Percentiles rank a stretch among this genome's conserved stretches.
phyloP scores from a whole-genome alignment of 2,797 vertebrate species.

The Tapera naevia region DNA sequence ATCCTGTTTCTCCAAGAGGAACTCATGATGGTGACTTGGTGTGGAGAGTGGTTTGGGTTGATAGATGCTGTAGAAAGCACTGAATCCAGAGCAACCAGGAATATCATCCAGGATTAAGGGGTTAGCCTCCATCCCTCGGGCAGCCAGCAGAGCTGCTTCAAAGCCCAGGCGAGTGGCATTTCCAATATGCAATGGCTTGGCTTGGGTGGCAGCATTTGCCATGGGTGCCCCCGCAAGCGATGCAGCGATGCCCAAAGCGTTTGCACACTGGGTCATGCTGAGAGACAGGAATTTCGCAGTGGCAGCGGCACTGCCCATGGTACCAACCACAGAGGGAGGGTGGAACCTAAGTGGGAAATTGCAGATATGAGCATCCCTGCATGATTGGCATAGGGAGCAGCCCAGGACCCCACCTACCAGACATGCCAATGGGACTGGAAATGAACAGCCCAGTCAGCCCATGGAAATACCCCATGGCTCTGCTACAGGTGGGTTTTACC shows the following conservation, averaged over 20 bases:
- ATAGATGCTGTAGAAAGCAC: slow-evolving; percentile 86
- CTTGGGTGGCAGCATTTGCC: slow-evolving; percentile 90
- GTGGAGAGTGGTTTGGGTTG: slow-evolving; percentile 71
- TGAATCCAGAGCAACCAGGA: slow-evolving; percentile 84
- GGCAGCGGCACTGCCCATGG: slow-evolving; percentile 88
- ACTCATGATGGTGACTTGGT: slow-evolving; percentile 66
- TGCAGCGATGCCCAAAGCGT: slow-evolving; percentile 86
- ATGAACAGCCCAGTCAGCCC: not conserved
- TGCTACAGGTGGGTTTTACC: not conserved
- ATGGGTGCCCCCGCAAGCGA: slow-evolving; percentile 89
- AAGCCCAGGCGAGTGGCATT: slow-evolving; percentile 87
- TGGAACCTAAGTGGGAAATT: slow-evolving; percentile 81
- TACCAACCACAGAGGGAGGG: slow-evolving; percentile 88
- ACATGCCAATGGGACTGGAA: not conserved
- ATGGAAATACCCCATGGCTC: not conserved
- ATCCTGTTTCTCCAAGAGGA: slow-evolving; percentile 88
- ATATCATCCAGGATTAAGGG: slow-evolving; percentile 81
- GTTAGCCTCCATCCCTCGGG: slow-evolving; percentile 85
- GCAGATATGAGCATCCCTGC: not conserved
- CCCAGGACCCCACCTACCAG: not conserved
- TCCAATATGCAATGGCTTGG: slow-evolving; percentile 87
- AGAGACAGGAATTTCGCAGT: slow-evolving; percentile 84
- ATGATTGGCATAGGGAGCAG: not conserved
- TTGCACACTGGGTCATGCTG: slow-evolving; percentile 72
- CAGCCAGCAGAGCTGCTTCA: slow-evolving; percentile 87